Base-by-base conservation (phyloP, 2,113 vertebrate species). In the Cololabis saira region DNA sequence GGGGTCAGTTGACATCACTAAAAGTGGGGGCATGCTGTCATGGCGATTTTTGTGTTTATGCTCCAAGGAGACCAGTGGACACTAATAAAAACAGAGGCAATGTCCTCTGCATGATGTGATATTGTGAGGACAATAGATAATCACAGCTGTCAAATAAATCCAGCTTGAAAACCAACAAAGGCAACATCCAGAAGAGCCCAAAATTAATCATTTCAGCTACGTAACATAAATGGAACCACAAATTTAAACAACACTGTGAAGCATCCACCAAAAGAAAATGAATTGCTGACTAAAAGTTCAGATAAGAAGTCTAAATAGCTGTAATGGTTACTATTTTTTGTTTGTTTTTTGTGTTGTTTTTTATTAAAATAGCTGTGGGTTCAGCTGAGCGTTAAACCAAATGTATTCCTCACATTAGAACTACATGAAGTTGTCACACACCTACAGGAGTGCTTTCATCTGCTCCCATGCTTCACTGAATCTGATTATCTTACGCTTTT, bases 81-180 rank as follows among this genome's bases (percentile, higher is more conserved):
- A 71, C 64, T 43, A 78, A 87, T 81, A 80, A 60, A 90, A 86
- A 87, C 82, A 87, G 60, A 81, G 62, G 54, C 45, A n/a, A 24
- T 42, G 56, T 84, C 76, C 64, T 83, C 72, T 74, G 24, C 18
- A 78, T 89, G 84, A 85, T 71, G 70, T 89, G 81, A 83, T 55
- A 30, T 53, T 41, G 57, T 3, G 44, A 75, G 45, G 60, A 64
- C 40, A 41, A 76, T 81, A 48, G 22, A 60, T 77, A 49, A 49
- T 58, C 61, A 11, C 45, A 62, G 67, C 52, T 88, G 84, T 82
- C 86, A 88, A 87, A 90, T 90, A 83, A 83, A 83, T 78, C 61
- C 67, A 61, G 66, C 21, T 19, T 13, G 30, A 81, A 81, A 76
- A 64, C 58, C 74, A 86, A 82, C 67, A 74, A 80, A 74, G 37